Evolutionary conservation across 1,140 invertebrate genomes (phyloP).

Genomic region (Cyphomyrmex costatus): DNA sequence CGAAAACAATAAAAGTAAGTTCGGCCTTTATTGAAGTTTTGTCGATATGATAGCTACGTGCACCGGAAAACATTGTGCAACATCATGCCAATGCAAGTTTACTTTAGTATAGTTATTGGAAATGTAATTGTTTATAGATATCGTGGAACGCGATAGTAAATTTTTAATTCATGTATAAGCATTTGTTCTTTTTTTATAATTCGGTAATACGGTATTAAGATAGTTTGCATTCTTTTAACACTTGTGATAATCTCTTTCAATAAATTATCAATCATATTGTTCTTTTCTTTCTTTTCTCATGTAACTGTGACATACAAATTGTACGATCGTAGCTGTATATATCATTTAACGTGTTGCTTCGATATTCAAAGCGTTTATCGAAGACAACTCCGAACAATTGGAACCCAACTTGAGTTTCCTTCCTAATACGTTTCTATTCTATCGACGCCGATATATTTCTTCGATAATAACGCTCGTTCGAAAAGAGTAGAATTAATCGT

Average conservation of each 20-base stretch:
- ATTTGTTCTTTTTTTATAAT: neutral
- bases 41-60: conserved; percentile 39
- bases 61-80: conserved; percentile 27
- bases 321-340: neutral
- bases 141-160: conserved; percentile 35
- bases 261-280: conserved; percentile 30
- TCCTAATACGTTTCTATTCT: conserved; percentile 7
- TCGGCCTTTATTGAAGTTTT: conserved; percentile 57
- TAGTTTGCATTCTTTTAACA: neutral
- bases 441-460: conserved; percentile 21
- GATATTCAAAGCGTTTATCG: conserved; percentile 1
- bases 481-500: conserved; percentile 45
- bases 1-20: conserved; percentile 61
- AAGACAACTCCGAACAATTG: neutral
- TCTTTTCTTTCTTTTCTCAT: neutral
- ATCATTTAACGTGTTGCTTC: conserved; percentile 30
- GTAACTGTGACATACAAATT: neutral
- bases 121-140: conserved; percentile 53
- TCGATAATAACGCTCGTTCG: conserved; percentile 42
- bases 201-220: neutral
- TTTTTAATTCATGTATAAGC: conserved; percentile 23
- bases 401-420: neutral
- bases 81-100: conserved; percentile 37
- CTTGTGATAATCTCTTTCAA: neutral
- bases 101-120: conserved; percentile 55